Evolutionary conservation across 1,140 invertebrate species (phyloP).

Genomic region (Gerris buenoi): DNA sequence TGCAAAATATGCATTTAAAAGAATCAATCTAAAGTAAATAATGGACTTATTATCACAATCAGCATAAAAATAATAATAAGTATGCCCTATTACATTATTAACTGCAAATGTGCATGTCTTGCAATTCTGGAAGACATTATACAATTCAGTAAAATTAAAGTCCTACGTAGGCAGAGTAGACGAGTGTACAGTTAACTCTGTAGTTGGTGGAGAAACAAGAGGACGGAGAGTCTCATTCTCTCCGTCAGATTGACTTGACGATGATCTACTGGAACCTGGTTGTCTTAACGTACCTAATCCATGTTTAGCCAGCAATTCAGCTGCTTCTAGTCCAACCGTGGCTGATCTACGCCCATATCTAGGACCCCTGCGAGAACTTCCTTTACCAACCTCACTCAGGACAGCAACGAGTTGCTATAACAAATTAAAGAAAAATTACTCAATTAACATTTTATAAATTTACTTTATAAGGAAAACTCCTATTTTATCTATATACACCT

Average conservation of each 20-base stretch:
- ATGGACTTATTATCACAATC: too few relatives aligned
- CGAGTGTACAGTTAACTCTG: not conserved
- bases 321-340: slow-evolving; percentile 9
- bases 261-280: not conserved
- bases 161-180: too few relatives aligned
- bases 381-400: slow-evolving; percentile 4
- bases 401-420: slow-evolving; percentile 7
- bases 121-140: too few relatives aligned
- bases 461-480: too few relatives aligned
- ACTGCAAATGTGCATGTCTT: too few relatives aligned
- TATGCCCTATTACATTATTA: too few relatives aligned
- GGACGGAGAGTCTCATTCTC: not conserved
- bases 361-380: not conserved
- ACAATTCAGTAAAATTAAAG: too few relatives aligned
- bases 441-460: not conserved
- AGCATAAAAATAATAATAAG: too few relatives aligned
- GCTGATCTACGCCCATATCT: slow-evolving; percentile 3
- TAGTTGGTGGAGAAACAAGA: not conserved
- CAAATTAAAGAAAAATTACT: slow-evolving; percentile 3
- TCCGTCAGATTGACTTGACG: not conserved
- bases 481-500: too few relatives aligned
- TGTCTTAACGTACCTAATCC: not conserved
- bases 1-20: too few relatives aligned
- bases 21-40: too few relatives aligned
- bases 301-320: not conserved